Evolutionary conservation across 1,140 invertebrate species (phyloP).

Genomic region (Pogonomyrmex californicus): DNA sequence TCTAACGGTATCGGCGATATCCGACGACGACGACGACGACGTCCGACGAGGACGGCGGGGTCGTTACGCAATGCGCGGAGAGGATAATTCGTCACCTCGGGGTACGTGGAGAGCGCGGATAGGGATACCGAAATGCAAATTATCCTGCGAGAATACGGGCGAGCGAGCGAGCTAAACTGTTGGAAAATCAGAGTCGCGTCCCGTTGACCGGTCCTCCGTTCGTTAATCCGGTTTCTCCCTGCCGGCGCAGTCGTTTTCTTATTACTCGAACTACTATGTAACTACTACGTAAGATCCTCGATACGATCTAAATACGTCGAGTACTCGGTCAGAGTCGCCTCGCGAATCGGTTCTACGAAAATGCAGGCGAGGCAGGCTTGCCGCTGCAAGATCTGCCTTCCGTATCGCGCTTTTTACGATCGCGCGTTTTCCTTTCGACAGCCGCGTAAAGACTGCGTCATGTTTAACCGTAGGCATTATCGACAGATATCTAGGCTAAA

Average conservation of each 20-base stretch:
- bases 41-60: conserved; percentile 31
- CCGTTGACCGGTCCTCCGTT: conserved; percentile 37
- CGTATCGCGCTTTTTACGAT: background rate
- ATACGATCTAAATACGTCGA: conserved; percentile 30
- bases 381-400: background rate
- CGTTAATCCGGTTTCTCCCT: conserved; percentile 50
- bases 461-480: background rate
- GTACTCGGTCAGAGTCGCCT: background rate
- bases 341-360: conserved; percentile 49
- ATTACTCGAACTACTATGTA: conserved; percentile 44
- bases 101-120: conserved; percentile 64
- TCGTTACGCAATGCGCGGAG: conserved; percentile 80
- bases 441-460: background rate
- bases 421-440: background rate
- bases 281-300: background rate
- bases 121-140: conserved; percentile 80
- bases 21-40: conserved; percentile 37
- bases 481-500: background rate
- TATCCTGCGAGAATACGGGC: conserved; percentile 73
- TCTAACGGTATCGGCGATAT: conserved; percentile 70
- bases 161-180: conserved; percentile 57
- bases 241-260: conserved; percentile 18
- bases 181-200: conserved; percentile 62
- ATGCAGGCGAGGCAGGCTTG: background rate
- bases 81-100: conserved; percentile 79